Conservation (phyloP, 2,888 invertebrate species). For the Laspeyria flexula region DNA sequence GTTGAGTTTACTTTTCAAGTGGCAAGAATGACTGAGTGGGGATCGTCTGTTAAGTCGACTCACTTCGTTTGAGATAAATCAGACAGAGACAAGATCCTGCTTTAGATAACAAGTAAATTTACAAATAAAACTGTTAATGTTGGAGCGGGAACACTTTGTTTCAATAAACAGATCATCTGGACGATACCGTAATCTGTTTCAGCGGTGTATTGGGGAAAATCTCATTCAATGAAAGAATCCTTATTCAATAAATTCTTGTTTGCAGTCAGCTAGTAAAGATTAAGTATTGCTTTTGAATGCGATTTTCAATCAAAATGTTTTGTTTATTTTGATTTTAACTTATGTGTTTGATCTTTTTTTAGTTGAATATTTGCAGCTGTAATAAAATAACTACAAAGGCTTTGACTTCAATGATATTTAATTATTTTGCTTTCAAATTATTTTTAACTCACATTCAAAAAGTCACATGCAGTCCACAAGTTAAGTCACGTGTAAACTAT, state of each 20-base stretch:
- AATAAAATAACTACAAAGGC: too few relatives aligned
- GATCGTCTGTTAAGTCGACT: slow-evolving; percentile 49
- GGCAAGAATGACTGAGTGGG: slow-evolving; percentile 44
- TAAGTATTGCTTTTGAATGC: slow-evolving; percentile 14
- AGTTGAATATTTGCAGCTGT: too few relatives aligned
- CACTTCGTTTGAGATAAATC: slow-evolving; percentile 61
- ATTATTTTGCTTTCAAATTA: background rate
- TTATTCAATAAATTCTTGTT: slow-evolving; percentile 40
- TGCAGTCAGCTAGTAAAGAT: slow-evolving; percentile 32
- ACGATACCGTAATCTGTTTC: slow-evolving; percentile 46
- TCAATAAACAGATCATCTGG: slow-evolving; percentile 49
- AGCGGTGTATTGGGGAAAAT: slow-evolving; percentile 41
- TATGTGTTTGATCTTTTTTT: too few relatives aligned
- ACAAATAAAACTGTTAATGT: slow-evolving; percentile 50
- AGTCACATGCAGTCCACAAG: slow-evolving; percentile 1
- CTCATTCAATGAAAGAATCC: slow-evolving; percentile 36
- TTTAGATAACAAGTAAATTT: slow-evolving; percentile 45
- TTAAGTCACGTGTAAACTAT: slow-evolving; percentile 17
- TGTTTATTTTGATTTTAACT: background rate
- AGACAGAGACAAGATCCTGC: slow-evolving; percentile 49
- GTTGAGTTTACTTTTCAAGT: slow-evolving; percentile 63
- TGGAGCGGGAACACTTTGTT: slow-evolving; percentile 47
- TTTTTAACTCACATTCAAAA: slow-evolving; percentile 1
- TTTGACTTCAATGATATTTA: too few relatives aligned
- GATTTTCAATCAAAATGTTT: slow-evolving; percentile 3